phyloP scores from a whole-genome alignment of 2,797 vertebrate species.

The Notolepis coatsorum region DNA sequence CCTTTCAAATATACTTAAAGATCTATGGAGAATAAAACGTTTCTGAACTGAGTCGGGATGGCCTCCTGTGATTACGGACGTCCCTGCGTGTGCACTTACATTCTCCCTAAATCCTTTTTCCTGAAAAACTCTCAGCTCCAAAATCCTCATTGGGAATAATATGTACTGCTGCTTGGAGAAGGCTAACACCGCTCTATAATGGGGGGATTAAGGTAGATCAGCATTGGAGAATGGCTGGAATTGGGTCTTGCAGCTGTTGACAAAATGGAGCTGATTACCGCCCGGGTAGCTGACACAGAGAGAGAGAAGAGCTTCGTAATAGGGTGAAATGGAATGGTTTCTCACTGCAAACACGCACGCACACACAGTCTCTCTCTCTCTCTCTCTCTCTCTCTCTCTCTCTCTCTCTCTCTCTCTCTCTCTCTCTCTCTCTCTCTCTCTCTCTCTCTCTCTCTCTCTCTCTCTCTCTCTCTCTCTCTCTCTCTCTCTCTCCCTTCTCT shows the following conservation, averaged over 20 bases:
- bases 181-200: slow-evolving; percentile 10
- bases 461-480: background rate
- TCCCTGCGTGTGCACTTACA: background rate
- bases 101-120: slow-evolving; percentile 6
- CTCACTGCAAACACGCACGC: too few relatives aligned
- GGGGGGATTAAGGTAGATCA: slow-evolving; percentile 41
- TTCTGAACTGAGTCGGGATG: too few relatives aligned
- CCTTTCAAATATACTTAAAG: too few relatives aligned
- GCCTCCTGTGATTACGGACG: too few relatives aligned
- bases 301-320: slow-evolving; percentile 49
- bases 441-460: background rate
- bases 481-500: background rate
- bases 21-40: too few relatives aligned
- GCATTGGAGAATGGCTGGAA: slow-evolving; percentile 18
- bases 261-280: slow-evolving; percentile 47
- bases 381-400: background rate
- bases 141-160: background rate
- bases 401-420: background rate
- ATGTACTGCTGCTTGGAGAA: slow-evolving; percentile 9
- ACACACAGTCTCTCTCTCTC: background rate
- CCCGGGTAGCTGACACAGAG: slow-evolving; percentile 14
- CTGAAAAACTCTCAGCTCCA: background rate
- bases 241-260: slow-evolving; percentile 27
- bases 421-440: background rate
- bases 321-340: slow-evolving; percentile 17